Evolutionary conservation across 37 sponge, comb jelly and placozoan species (phyloP).

Genomic region (Axinella damicornis): DNA sequence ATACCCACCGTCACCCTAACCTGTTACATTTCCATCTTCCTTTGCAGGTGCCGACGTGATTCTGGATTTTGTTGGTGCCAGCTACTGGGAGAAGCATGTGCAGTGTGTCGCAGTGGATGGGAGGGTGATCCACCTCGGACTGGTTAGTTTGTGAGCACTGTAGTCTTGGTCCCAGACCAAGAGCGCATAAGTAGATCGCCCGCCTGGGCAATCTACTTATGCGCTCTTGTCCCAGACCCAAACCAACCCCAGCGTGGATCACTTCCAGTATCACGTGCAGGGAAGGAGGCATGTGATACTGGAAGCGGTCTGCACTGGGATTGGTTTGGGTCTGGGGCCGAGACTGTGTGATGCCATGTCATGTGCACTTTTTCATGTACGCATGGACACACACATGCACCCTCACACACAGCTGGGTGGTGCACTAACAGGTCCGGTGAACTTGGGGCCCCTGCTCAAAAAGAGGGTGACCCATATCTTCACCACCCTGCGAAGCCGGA

Average conservation of each 20-base stretch:
- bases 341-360: neutral
- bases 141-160: slow-evolving; percentile 49
- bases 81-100: slow-evolving; percentile 87
- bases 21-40: no score
- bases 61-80: slow-evolving; percentile 85
- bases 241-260: no score
- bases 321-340: neutral
- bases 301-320: no score
- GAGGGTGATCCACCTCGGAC: slow-evolving; percentile 74
- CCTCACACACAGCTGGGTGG: slow-evolving; percentile 63
- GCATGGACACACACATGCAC: neutral
- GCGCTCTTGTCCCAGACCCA: no score
- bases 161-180: neutral
- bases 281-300: no score
- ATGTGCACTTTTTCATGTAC: neutral
- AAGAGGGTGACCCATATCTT: slow-evolving; percentile 76
- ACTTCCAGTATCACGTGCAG: no score
- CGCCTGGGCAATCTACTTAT: no score
- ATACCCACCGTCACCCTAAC: no score
- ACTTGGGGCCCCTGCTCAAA: slow-evolving; percentile 58
- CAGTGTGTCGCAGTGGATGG: slow-evolving; percentile 81
- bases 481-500: slow-evolving; percentile 76
- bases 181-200: no score
- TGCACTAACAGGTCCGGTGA: slow-evolving; percentile 29
- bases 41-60: slow-evolving; percentile 86